Evolutionary conservation across 2,888 invertebrate species (phyloP).

Genomic region (Eupithecia subumbrata): DNA sequence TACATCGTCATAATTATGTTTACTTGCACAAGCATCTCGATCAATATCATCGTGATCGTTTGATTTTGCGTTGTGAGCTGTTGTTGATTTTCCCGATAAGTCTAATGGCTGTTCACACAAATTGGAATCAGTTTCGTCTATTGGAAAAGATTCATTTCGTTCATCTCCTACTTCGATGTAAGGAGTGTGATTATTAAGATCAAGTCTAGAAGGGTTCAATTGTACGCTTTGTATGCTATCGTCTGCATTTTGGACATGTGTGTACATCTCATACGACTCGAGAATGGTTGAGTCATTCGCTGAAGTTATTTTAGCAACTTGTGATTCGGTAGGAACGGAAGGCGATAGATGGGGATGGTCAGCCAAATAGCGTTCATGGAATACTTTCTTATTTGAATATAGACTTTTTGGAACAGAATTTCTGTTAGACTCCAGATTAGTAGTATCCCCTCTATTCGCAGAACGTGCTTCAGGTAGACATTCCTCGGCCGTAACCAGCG

Average conservation of each 20-base stretch:
- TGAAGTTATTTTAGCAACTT: constrained; percentile 13
- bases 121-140: background rate
- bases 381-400: constrained; percentile 6
- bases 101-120: constrained; percentile 28
- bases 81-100: constrained; percentile 22
- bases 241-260: background rate
- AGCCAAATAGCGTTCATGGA: constrained; percentile 13
- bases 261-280: constrained; percentile 5
- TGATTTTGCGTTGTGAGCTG: background rate
- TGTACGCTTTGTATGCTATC: constrained; percentile 1
- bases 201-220: background rate
- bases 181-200: background rate
- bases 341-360: constrained; percentile 14
- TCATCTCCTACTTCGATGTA: constrained; percentile 8
- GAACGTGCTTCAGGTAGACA: background rate
- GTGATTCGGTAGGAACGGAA: constrained; percentile 19
- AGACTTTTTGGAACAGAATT: constrained; percentile 9
- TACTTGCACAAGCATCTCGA: background rate
- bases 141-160: background rate
- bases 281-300: constrained; percentile 5
- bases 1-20: background rate
- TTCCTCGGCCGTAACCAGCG: constrained; percentile 7
- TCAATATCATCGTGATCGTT: background rate
- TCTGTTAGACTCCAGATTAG: background rate
- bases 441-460: background rate